Conservation (phyloP, 1,140 invertebrate species). For the Drosophila virilis region DNA sequence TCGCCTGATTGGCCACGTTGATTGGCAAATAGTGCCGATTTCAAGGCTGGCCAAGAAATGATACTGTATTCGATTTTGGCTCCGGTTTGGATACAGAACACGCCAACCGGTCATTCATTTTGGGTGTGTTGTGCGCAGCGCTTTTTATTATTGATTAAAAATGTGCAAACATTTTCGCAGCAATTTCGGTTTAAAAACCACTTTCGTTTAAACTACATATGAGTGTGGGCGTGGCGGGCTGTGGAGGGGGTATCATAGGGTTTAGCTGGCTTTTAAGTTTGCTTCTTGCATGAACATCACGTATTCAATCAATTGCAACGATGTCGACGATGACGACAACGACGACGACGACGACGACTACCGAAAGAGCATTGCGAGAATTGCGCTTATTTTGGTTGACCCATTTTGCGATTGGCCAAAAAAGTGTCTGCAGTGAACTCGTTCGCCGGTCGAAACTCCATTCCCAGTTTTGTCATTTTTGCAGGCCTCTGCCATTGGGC, state of each 20-base stretch:
- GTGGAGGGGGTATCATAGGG: conserved; percentile 3
- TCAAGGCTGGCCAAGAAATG: conserved; percentile 40
- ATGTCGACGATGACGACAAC: conserved; percentile 33
- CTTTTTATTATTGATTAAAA: conserved; percentile 80
- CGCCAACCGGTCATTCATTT: conserved; percentile 57
- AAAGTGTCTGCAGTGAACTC: conserved; percentile 60
- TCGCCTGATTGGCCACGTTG: conserved; percentile 53
- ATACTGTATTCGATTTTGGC: conserved; percentile 22
- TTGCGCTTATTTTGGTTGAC: conserved; percentile 74
- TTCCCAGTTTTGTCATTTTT: conserved; percentile 49
- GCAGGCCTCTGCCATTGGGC: conserved; percentile 19
- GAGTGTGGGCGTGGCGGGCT: background rate
- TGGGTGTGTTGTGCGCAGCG: conserved; percentile 6
- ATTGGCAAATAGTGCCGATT: conserved; percentile 52
- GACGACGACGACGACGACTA: conserved; percentile 3
- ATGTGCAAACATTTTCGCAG: conserved; percentile 80
- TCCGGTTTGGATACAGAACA: conserved; percentile 41
- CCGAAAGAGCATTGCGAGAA: conserved; percentile 32
- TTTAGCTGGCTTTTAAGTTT: conserved; percentile 72
- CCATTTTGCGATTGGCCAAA: conserved; percentile 77
- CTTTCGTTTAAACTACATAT: conserved; percentile 69
- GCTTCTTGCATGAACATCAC: conserved; percentile 81
- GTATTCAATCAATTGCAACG: conserved; percentile 82
- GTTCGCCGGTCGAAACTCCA: conserved; percentile 14
- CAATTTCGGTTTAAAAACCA: conserved; percentile 80